phyloP scores from a whole-genome alignment of 2,113 vertebrate species.

The rat (Rattus norvegicus) region GRCr8 NC_086035.1:30371501-30372000 shows the following conservation, averaged over 20 bases:
- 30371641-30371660: neutral
- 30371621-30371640: neutral
- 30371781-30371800: neutral
- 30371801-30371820: neutral
- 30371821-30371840: neutral
- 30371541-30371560: neutral
- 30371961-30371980: neutral
- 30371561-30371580: neutral
- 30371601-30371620: too few species aligned
- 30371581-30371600: neutral
- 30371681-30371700: neutral
- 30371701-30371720: neutral
- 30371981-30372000: too few species aligned
- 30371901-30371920: neutral
- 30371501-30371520: neutral
- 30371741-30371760: neutral
- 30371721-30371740: neutral
- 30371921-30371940: neutral
- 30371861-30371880: neutral
- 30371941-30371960: neutral
- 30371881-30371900: neutral
- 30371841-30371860: too few species aligned
- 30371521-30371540: neutral
- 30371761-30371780: neutral
- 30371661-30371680: neutral